phyloP scores from a whole-genome alignment of 2,888 invertebrate species.

The Megaustenia siamemsis region DNA sequence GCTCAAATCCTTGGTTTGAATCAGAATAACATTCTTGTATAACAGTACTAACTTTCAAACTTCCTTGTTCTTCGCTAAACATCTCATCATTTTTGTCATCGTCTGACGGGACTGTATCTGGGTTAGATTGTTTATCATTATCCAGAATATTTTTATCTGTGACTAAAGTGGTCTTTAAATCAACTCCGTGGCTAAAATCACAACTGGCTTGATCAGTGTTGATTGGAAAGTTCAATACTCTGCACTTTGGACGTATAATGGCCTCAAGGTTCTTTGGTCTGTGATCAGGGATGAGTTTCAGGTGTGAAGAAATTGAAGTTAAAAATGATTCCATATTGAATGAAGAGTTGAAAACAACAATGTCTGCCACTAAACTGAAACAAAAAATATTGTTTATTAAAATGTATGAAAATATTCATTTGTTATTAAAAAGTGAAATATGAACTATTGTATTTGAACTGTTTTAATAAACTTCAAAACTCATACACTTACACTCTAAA shows the following conservation, averaged over 20 bases:
- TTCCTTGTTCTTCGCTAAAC: not conserved
- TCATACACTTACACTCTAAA: no score
- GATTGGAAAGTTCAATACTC: constrained; percentile 82
- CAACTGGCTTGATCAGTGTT: not conserved
- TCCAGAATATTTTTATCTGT: not conserved
- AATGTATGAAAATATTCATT: no score
- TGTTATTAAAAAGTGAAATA: no score
- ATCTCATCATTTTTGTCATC: not conserved
- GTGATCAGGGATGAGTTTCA: constrained; percentile 86
- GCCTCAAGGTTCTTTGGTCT: constrained; percentile 83
- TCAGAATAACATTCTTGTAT: not conserved
- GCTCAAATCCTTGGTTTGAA: not conserved
- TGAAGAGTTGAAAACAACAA: constrained; percentile 86
- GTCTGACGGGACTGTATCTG: not conserved
- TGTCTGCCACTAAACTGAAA: constrained; percentile 85
- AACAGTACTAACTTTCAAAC: not conserved
- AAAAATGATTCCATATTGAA: constrained; percentile 87
- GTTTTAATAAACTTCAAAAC: no score
- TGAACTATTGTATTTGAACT: no score
- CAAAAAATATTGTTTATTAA: not conserved
- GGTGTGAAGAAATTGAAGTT: constrained; percentile 83
- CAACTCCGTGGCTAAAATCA: not conserved
- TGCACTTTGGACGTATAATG: constrained; percentile 83
- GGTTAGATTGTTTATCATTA: not conserved
- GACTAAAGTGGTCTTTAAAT: not conserved